A percentile compares a stretch with the other conserved stretches of the same genome.
phyloP scores from a whole-genome alignment of 2,113 vertebrate species.

The Pycnonotus jocosus region DNA sequence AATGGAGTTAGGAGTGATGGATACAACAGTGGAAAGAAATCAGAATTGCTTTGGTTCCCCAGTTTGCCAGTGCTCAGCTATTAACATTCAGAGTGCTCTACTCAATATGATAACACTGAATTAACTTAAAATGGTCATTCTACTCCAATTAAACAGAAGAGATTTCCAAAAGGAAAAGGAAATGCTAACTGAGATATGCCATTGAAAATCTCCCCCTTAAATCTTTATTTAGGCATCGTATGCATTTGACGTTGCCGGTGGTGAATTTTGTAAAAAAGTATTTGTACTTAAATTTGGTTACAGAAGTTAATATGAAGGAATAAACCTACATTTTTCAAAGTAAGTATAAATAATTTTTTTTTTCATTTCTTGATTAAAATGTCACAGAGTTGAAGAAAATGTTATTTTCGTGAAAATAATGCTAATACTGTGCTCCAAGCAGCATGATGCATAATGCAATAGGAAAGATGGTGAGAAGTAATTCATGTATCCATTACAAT shows the following conservation, averaged over 20 bases:
- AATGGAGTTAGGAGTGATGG: background rate
- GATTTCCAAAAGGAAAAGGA: background rate
- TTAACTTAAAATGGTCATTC: background rate
- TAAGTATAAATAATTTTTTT: background rate
- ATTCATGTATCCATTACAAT: background rate
- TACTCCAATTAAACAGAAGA: background rate
- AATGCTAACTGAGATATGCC: background rate
- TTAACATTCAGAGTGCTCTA: background rate
- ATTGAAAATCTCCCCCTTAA: background rate
- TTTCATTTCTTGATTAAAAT: background rate
- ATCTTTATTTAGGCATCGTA: background rate
- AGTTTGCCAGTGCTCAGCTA: background rate
- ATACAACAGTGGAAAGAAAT: background rate
- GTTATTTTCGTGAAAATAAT: background rate
- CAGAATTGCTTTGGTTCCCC: background rate
- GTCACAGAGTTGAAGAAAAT: background rate
- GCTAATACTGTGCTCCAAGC: background rate
- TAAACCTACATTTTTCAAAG: background rate
- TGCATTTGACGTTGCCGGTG: background rate
- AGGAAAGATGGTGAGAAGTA: background rate
- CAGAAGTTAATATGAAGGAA: background rate
- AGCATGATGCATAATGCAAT: background rate
- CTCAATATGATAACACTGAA: background rate
- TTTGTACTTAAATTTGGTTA: background rate
- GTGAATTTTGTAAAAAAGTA: background rate